Conservation (phyloP, 2,113 vertebrate species). For the Phylloscopus trochilus region DNA sequence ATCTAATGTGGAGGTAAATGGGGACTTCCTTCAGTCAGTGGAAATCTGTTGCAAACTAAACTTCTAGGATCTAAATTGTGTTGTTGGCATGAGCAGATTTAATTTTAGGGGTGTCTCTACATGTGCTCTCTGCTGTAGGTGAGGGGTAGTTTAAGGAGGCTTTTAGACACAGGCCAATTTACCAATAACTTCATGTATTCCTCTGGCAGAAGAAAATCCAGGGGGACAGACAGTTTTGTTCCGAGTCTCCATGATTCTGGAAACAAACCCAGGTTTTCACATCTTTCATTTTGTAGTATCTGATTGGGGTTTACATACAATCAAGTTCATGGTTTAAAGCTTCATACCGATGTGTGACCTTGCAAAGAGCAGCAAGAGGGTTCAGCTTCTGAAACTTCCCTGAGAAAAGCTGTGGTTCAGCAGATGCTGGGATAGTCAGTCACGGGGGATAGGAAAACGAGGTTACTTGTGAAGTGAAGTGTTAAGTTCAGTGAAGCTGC, state of each 20-base stretch:
- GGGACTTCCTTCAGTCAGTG: not conserved
- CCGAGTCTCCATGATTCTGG: not conserved
- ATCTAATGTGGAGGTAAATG: not conserved
- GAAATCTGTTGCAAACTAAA: not conserved
- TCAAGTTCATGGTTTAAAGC: not conserved
- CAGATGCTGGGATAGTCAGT: not conserved
- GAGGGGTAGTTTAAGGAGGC: not conserved
- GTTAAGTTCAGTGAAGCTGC: not conserved
- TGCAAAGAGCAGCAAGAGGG: not conserved
- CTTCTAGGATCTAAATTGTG: not conserved
- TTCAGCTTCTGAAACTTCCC: not conserved
- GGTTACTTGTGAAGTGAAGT: not conserved
- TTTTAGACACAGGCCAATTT: not conserved
- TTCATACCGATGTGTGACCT: rapidly evolving
- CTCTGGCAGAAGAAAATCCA: not conserved
- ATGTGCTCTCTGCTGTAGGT: rapidly evolving
- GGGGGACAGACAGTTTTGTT: not conserved
- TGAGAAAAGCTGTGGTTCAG: not conserved
- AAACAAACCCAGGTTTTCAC: not conserved
- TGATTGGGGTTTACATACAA: not conserved
- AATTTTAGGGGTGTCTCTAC: not conserved
- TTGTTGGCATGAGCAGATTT: not conserved
- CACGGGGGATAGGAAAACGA: not conserved
- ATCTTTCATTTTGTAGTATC: not conserved
- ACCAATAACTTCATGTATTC: not conserved